Percentiles rank a stretch among this genome's conserved stretches.
Conservation (phyloP, 2,113 vertebrate species). For the Lonchura striata region DNA sequence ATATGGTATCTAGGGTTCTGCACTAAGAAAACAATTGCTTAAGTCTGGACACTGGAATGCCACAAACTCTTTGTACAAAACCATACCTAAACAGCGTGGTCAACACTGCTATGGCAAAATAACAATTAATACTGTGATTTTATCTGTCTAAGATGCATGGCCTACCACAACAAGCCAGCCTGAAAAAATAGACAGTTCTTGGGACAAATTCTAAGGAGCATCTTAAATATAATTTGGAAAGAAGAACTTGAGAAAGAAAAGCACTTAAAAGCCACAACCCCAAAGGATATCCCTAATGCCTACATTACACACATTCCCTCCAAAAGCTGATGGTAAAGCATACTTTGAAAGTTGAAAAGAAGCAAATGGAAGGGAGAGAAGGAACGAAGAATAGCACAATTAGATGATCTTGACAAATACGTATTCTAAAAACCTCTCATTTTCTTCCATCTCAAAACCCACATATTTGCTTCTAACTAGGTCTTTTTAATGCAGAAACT, state of each 20-base stretch:
- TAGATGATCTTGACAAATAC: not conserved
- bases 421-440: not conserved
- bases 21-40: not conserved
- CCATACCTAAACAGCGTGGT: not conserved
- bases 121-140: not conserved
- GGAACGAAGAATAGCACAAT: not conserved
- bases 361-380: not conserved
- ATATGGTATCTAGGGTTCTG: not conserved
- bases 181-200: not conserved
- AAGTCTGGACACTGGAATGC: not conserved
- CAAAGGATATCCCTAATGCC: not conserved
- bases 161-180: not conserved
- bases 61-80: not conserved
- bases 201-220: not conserved
- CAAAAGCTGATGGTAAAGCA: not conserved
- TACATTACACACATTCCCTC: not conserved
- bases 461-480: not conserved
- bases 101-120: not conserved
- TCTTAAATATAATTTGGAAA: not conserved
- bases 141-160: not conserved
- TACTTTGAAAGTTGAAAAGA: not conserved
- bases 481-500: not conserved
- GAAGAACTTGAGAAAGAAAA: not conserved
- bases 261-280: not conserved
- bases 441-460: not conserved